Percentiles rank a stretch among this genome's conserved stretches.
Evolutionary conservation across 1,140 invertebrate species (phyloP).

Genomic region (Cherax quadricarinatus): DNA sequence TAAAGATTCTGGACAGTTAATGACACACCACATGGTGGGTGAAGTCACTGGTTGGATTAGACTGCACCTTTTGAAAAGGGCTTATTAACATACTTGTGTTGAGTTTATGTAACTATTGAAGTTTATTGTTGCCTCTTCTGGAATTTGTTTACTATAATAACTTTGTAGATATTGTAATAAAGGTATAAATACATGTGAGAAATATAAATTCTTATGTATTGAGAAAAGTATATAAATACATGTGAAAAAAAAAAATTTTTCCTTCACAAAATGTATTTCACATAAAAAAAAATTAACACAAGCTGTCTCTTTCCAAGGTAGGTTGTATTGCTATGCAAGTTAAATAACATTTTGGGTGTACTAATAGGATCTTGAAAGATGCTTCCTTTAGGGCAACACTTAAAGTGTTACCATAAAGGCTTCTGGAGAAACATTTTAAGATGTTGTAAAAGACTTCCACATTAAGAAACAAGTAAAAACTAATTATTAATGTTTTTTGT

Average conservation of each 20-base stretch:
- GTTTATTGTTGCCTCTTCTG: slow-evolving; percentile 46
- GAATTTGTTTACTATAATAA: slow-evolving; percentile 49
- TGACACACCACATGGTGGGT: neutral
- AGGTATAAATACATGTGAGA: slow-evolving; percentile 43
- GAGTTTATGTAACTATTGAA: slow-evolving; percentile 15
- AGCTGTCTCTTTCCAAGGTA: too few species aligned
- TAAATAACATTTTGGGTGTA: too few species aligned
- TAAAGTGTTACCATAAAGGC: too few species aligned
- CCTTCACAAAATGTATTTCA: too few species aligned
- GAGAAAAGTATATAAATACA: neutral
- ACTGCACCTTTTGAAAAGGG: neutral
- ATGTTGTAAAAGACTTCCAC: too few species aligned
- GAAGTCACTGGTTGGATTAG: neutral
- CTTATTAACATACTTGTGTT: slow-evolving; percentile 26
- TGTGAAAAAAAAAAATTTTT: neutral
- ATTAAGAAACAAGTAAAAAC: too few species aligned
- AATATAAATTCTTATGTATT: neutral
- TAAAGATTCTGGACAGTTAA: neutral
- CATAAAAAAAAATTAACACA: too few species aligned
- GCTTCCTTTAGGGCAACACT: too few species aligned
- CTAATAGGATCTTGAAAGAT: too few species aligned
- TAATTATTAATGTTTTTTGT: too few species aligned
- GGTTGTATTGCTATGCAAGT: too few species aligned
- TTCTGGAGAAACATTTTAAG: too few species aligned
- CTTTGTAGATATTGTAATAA: slow-evolving; percentile 54